A percentile compares a stretch with the other conserved stretches of the same genome.
Conservation (phyloP, 2,888 invertebrate species). For the Brenthis daphne region DNA sequence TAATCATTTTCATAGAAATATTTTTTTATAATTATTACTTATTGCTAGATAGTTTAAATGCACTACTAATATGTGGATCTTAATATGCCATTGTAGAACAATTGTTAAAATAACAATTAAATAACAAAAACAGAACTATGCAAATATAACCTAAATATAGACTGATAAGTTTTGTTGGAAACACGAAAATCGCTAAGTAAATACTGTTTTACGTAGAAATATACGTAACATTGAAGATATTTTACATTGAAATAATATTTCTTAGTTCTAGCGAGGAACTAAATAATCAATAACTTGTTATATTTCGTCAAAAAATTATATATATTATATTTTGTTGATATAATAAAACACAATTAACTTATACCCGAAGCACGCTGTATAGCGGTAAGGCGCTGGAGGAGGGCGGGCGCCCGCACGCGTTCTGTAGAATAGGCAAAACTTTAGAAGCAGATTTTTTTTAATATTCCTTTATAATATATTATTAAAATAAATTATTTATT, state of each 20-base stretch:
- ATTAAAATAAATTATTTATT: not conserved
- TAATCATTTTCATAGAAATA: too few relatives aligned
- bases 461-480: not conserved
- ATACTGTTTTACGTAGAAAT: not conserved
- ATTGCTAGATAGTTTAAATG: too few relatives aligned
- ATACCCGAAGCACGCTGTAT: constrained; percentile 62
- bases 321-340: constrained; percentile 25
- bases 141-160: too few relatives aligned
- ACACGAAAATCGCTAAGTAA: too few relatives aligned
- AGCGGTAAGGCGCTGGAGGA: constrained; percentile 74
- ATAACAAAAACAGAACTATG: too few relatives aligned
- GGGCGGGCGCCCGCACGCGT: constrained; percentile 68
- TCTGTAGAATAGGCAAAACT: constrained; percentile 47
- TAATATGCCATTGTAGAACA: too few relatives aligned
- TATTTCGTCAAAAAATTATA: constrained; percentile 18
- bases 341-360: constrained; percentile 46
- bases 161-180: too few relatives aligned
- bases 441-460: constrained; percentile 49
- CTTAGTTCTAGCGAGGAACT: not conserved
- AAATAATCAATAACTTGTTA: constrained; percentile 16
- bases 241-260: not conserved
- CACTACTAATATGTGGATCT: too few relatives aligned
- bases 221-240: not conserved
- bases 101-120: too few relatives aligned
- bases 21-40: too few relatives aligned